phyloP scores from a whole-genome alignment of 64 coral and sea anemone genomes.

The Porites australiensis region DNA sequence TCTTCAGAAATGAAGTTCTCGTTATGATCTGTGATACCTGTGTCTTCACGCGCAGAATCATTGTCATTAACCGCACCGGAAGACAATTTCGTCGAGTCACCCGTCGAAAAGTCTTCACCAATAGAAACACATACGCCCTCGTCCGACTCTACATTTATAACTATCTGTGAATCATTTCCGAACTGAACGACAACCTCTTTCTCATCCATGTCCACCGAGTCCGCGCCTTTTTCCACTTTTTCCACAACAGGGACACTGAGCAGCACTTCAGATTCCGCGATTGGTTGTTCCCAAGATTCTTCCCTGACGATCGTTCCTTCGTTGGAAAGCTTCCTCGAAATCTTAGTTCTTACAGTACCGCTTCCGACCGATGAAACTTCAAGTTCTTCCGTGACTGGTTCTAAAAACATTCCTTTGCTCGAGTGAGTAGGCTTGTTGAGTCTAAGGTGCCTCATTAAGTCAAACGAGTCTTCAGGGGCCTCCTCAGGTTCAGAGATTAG shows the following conservation, averaged over 20 bases:
- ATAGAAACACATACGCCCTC: background rate
- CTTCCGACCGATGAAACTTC: conserved; percentile 88
- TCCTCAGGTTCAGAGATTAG: conserved; percentile 84
- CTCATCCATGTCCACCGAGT: background rate
- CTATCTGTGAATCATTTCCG: background rate
- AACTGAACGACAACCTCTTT: background rate
- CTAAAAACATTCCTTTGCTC: conserved; percentile 58
- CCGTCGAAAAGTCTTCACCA: background rate
- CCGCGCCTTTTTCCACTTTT: background rate
- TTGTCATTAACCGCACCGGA: background rate
- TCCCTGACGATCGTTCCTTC: conserved; percentile 38
- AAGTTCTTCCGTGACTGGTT: conserved; percentile 84
- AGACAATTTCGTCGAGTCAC: conserved; percentile 1
- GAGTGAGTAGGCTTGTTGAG: conserved; percentile 67
- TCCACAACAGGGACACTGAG: background rate
- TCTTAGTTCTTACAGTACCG: conserved; percentile 66
- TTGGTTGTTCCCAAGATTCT: conserved; percentile 21
- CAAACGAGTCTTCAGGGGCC: conserved; percentile 60
- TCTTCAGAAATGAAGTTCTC: background rate
- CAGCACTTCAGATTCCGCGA: conserved; percentile 1
- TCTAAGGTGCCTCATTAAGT: conserved; percentile 85
- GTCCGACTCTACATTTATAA: background rate
- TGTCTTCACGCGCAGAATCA: background rate
- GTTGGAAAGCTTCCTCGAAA: conserved; percentile 60
- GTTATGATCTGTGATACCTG: background rate